These are phyloP conservation scores for Megaceryle torquata DNA, from an alignment of 2,113 vertebrate genomes.

Conservation along the genomic window DNA sequence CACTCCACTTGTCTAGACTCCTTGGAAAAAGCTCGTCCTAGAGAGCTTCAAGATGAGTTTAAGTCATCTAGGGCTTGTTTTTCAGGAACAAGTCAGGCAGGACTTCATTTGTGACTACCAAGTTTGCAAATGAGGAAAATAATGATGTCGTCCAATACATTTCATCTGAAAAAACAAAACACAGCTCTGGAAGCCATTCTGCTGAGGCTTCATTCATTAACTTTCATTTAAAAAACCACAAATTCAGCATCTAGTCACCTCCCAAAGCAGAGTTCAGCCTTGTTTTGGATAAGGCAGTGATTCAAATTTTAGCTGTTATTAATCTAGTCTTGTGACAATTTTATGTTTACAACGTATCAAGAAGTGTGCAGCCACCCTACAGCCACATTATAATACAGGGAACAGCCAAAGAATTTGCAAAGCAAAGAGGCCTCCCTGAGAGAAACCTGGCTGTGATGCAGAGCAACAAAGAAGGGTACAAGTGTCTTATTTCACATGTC, in stretches of 20 bases:
- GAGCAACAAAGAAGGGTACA: too few species aligned
- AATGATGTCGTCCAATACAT: not conserved
- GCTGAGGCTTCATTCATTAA: not conserved
- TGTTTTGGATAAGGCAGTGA: not conserved
- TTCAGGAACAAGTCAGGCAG: slow-evolving; percentile 30
- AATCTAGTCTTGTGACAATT: not conserved
- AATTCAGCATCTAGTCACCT: not conserved
- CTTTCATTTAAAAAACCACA: not conserved
- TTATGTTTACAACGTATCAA: not conserved
- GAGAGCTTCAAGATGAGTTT: not conserved
- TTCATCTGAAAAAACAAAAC: not conserved
- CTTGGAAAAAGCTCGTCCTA: not conserved
- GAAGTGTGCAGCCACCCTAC: not conserved
- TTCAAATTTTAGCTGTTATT: not conserved
- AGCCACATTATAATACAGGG: not conserved
- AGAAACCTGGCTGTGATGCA: not conserved
- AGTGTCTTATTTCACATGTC: not conserved
- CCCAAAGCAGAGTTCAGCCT: not conserved
- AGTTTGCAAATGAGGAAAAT: slow-evolving; percentile 9
- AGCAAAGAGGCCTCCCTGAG: not conserved
- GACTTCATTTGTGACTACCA: slow-evolving; percentile 20
- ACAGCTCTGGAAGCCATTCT: not conserved
- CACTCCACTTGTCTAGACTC: not conserved
- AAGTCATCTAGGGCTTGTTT: not conserved
- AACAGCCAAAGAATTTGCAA: not conserved